Conservation (phyloP, 2,888 invertebrate species). For the Phyllotreta cruciferae region DNA sequence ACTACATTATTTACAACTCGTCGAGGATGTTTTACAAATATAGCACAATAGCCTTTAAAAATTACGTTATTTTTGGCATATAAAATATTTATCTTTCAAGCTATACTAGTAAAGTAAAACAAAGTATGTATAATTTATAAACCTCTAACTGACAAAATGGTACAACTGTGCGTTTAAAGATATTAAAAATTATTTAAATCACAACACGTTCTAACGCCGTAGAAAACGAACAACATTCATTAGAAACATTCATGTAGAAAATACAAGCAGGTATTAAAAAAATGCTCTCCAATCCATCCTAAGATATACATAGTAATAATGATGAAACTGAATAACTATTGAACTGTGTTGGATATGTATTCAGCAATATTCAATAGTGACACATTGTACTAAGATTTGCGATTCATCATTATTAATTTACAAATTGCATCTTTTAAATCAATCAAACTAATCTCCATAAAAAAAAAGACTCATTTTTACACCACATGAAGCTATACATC, state of each 20-base stretch:
- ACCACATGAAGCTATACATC: constrained; percentile 1
- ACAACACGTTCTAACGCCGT: constrained; percentile 33
- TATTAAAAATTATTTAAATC: constrained; percentile 34
- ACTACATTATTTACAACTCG: constrained; percentile 46
- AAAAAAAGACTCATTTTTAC: neutral
- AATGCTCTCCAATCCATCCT: neutral
- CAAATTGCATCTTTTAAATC: constrained; percentile 1
- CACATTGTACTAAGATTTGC: neutral
- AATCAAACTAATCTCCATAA: neutral
- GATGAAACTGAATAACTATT: too few relatives aligned
- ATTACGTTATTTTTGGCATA: constrained; percentile 56
- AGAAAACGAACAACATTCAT: constrained; percentile 26
- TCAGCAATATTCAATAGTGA: too few relatives aligned
- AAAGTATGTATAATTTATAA: constrained; percentile 35
- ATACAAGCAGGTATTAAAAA: constrained; percentile 30
- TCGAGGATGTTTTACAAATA: constrained; percentile 49
- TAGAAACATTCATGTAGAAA: constrained; percentile 27
- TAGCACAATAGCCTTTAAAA: constrained; percentile 49
- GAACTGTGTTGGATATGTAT: too few relatives aligned
- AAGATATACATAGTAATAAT: too few relatives aligned
- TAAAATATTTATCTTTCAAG: constrained; percentile 53
- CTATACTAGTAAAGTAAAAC: constrained; percentile 43
- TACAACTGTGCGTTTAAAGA: constrained; percentile 37
- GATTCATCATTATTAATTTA: neutral
- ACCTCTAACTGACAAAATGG: constrained; percentile 35